Percentiles rank a stretch among this genome's conserved stretches.
Conservation (phyloP, 2,113 vertebrate species). For the Glaucomys volans region DNA sequence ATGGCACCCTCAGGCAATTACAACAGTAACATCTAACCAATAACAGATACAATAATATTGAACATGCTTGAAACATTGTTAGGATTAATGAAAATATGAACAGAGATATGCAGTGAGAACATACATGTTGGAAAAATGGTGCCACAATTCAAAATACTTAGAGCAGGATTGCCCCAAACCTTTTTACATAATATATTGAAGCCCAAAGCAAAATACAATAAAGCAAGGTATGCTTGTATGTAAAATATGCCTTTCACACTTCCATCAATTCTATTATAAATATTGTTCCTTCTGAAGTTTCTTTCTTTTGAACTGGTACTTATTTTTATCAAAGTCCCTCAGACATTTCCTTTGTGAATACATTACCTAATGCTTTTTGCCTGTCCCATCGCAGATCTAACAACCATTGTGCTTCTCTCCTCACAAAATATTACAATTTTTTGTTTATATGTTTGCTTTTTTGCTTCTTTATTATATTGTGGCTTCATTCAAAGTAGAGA, state of each 20-base stretch:
- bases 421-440: not conserved
- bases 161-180: not conserved
- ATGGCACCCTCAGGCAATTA: not conserved
- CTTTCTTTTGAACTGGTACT: not conserved
- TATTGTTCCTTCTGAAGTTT: not conserved
- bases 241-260: not conserved
- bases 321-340: not conserved
- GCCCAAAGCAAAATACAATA: not conserved
- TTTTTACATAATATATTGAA: not conserved
- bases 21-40: not conserved
- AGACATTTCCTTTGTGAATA: not conserved
- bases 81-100: not conserved
- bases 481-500: not conserved
- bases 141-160: not conserved
- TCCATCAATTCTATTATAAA: not conserved
- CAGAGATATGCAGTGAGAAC: not conserved
- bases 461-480: not conserved
- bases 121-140: not conserved
- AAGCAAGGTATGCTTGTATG: not conserved
- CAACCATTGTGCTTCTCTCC: not conserved
- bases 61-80: not conserved
- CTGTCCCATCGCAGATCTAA: not conserved
- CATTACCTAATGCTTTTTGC: not conserved
- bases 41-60: not conserved
- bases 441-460: not conserved